Evolutionary conservation across 2,888 invertebrate genomes (phyloP), one percentile per base, ranked within the genome.

Genomic region (Diploptera punctata): DNA sequence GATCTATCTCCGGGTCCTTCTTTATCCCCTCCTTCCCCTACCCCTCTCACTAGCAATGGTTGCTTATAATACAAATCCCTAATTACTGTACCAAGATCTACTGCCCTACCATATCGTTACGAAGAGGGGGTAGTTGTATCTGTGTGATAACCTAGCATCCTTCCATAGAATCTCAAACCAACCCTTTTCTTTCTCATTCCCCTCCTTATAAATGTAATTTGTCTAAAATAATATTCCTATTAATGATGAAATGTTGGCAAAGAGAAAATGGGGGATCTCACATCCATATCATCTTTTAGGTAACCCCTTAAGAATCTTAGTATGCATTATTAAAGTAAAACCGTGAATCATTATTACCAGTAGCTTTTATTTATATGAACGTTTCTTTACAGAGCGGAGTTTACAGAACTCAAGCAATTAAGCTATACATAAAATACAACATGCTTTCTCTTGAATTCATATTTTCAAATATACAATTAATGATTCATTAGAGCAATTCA

Each of bases 171-270:
- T n/a, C n/a, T 54, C 13, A 21, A 21, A 4, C 21, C 26, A 21
- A 24, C 21, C 1, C 57, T 57, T 24, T 57, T 31, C 16, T 2
- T 24, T 52, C 52, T 24, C 24, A 2, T 4, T 5, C 3, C 16
- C 29, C 29, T 57, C 29, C 31, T 29, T 33, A 24, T 57, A 31
- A 57, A 16, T 65, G 65, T 65, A 47, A 65, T 65, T 65, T 65
- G 44, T 65, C 43, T 65, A 65, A 44, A 65, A 65, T 65, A 47
- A 47, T 65, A 65, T 47, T 47, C 47, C 16, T n/a, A 44, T 44
- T 65, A 65, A 65, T 65, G 65, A 65, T 65, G 65, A 65, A 47
- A 65, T 44, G 65, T 65, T 44, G 19, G 44, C 29, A 65, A 65
- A 65, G 33, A 33, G 33, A 7, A 33, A 33, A 10, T 33, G 10